Evolutionary conservation across 1,140 invertebrate species (phyloP), one percentile per base, ranked within the genome.

Genomic region (Diabrotica undecimpunctata): DNA sequence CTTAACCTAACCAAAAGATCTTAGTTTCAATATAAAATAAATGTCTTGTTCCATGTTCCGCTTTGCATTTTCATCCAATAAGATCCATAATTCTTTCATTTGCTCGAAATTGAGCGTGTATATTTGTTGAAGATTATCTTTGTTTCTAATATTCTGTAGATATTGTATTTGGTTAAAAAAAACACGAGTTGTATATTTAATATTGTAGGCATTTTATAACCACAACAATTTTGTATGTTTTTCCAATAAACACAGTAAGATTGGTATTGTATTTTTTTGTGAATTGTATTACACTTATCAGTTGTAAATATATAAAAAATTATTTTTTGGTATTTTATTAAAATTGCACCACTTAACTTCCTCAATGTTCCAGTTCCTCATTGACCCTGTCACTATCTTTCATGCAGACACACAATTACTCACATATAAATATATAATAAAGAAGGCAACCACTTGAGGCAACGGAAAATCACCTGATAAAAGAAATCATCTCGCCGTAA

Each of bases 161-260:
- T 64, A 54, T 54, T 63, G 10, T 55, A 35, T 63, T 54, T 35
- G 9, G 56, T 58, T 58, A 38, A 58, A n/a, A 25, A 11, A 56
- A 5, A 12, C 35, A 11, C 5, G 12, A 36, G 35, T 25, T 58
- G 56, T 58, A 58, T 58, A 58, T 58, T 58, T 38, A 58, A 38
- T 56, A 35, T 25, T 38, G 38, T 58, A 58, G 11, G 11, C 9
- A 54, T 58, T 58, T 58, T 58, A 36, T 58, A 58, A 58, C 56
- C 39, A 58, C 36, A 58, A 38, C 36, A 58, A 58, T 58, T 58
- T 58, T 58, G 56, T 58, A 58, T 58, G 56, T 58, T 58, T 58
- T 58, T 46, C 56, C 54, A 55, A 55, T 39, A 58, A 39, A 58
- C 36, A 58, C 56, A 58, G 36, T 58, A 36, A 58, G 56, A 58